Conservation (phyloP, 2,888 invertebrate species). For the Sclerodermus sp. region DNA sequence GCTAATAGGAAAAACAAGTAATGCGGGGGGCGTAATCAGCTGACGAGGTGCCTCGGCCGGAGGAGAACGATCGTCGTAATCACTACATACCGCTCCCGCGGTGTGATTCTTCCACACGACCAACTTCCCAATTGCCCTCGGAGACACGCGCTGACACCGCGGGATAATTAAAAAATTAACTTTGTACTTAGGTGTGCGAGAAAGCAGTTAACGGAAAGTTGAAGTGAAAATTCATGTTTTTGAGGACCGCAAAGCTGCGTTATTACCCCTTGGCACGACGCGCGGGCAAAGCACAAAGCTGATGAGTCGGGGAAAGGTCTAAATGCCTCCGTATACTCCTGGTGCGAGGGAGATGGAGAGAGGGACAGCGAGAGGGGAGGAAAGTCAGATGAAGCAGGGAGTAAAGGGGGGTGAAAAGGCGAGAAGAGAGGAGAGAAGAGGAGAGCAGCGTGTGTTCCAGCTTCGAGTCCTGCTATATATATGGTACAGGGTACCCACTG, state of each 20-base stretch:
- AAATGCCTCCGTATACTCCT: constrained; percentile 48
- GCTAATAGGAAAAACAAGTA: constrained; percentile 10
- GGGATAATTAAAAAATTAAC: constrained; percentile 52
- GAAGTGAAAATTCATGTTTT: constrained; percentile 57
- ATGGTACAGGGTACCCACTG: constrained; percentile 29
- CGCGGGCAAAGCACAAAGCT: constrained; percentile 53
- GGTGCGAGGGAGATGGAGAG: no score
- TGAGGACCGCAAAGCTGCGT: constrained; percentile 45
- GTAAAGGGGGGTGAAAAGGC: neutral
- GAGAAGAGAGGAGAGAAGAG: constrained; percentile 4
- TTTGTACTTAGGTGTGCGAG: constrained; percentile 49
- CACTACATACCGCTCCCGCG: constrained; percentile 1
- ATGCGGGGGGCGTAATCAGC: constrained; percentile 20
- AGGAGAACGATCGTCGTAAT: constrained; percentile 26
- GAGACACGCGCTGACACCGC: constrained; percentile 27
- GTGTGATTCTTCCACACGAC: constrained; percentile 15
- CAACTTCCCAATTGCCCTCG: constrained; percentile 27
- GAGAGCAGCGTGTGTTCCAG: constrained; percentile 13
- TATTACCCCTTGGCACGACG: constrained; percentile 39
- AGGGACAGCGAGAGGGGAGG: constrained; percentile 15
- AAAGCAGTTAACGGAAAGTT: constrained; percentile 53
- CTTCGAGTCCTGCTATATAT: no score
- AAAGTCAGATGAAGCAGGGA: neutral
- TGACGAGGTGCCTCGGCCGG: constrained; percentile 14
- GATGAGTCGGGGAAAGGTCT: constrained; percentile 56